Percentiles rank a stretch among this genome's conserved stretches.
phyloP scores from a whole-genome alignment of 2,888 invertebrate genomes.

The Dryobota labecula region DNA sequence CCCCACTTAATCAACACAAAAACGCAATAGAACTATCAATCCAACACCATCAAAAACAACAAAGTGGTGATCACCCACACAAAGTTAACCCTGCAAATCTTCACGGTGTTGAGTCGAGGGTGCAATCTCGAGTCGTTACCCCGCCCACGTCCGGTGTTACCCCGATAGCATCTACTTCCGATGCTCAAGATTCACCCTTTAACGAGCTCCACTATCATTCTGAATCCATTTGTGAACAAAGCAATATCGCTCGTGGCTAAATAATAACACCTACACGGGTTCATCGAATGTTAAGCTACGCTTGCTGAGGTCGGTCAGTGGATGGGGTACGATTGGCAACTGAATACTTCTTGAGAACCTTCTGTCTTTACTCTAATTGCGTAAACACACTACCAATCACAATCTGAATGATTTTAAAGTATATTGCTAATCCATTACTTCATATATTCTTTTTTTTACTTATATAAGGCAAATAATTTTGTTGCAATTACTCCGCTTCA shows the following conservation, averaged over 20 bases:
- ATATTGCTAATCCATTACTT: too few species aligned
- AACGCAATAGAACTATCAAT: constrained; percentile 38
- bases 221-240: constrained; percentile 73
- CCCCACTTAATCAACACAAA: constrained; percentile 12
- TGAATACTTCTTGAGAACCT: too few species aligned
- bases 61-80: constrained; percentile 49
- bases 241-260: constrained; percentile 5
- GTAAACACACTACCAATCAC: too few species aligned
- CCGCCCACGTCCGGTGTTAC: constrained; percentile 75
- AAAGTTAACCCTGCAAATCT: constrained; percentile 68
- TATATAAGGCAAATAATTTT: too few species aligned
- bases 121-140: constrained; percentile 79
- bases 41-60: constrained; percentile 27
- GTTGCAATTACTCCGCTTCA: too few species aligned
- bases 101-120: constrained; percentile 61
- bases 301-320: background rate
- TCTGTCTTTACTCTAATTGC: too few species aligned
- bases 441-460: too few species aligned
- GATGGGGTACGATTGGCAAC: too few species aligned
- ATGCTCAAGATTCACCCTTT: constrained; percentile 70
- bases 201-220: constrained; percentile 77
- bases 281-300: background rate
- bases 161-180: constrained; percentile 76
- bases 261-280: background rate
- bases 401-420: too few species aligned